Conservation (phyloP, 2,888 invertebrate genomes). For the Rhabditoides inermis region DNA sequence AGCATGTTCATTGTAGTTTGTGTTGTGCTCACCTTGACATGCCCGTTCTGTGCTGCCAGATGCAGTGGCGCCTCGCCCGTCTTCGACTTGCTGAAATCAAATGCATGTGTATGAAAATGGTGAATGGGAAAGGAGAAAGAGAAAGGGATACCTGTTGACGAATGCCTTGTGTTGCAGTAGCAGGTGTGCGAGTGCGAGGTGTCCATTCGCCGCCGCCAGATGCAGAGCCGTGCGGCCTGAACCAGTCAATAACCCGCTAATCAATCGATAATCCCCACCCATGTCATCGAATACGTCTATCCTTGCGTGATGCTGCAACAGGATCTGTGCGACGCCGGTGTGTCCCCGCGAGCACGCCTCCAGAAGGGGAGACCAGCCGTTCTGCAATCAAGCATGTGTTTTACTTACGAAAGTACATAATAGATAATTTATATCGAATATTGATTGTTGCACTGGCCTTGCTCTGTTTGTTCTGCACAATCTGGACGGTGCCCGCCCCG, state of each 20-base stretch:
- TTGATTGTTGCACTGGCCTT: constrained; percentile 61
- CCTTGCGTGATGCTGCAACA: constrained; percentile 78
- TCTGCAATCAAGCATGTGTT: constrained; percentile 17
- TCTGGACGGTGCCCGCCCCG: constrained; percentile 78
- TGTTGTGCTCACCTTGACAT: constrained; percentile 65
- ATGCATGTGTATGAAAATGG: neutral
- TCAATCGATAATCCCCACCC: constrained; percentile 23
- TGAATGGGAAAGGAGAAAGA: neutral
- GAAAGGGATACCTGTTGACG: constrained; percentile 66
- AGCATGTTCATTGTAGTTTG: constrained; percentile 49
- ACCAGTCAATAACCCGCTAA: neutral
- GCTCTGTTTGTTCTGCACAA: constrained; percentile 85
- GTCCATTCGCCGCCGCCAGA: constrained; percentile 80
- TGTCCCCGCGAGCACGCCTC: constrained; percentile 93
- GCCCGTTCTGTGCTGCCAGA: constrained; percentile 82
- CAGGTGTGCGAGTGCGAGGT: constrained; percentile 62
- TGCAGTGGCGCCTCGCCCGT: constrained; percentile 93
- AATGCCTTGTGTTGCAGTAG: constrained; percentile 90
- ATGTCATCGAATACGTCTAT: constrained; percentile 97
- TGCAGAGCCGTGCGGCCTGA: constrained; percentile 76
- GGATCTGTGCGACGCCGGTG: constrained; percentile 73
- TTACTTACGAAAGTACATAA: no score
- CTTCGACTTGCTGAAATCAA: constrained; percentile 69
- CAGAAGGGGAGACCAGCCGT: constrained; percentile 85
- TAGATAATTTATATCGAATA: neutral